A percentile compares a stretch with the other conserved stretches of the same genome.
phyloP scores from a whole-genome alignment of 2,888 invertebrate genomes.

The Xestia c-nigrum region DNA sequence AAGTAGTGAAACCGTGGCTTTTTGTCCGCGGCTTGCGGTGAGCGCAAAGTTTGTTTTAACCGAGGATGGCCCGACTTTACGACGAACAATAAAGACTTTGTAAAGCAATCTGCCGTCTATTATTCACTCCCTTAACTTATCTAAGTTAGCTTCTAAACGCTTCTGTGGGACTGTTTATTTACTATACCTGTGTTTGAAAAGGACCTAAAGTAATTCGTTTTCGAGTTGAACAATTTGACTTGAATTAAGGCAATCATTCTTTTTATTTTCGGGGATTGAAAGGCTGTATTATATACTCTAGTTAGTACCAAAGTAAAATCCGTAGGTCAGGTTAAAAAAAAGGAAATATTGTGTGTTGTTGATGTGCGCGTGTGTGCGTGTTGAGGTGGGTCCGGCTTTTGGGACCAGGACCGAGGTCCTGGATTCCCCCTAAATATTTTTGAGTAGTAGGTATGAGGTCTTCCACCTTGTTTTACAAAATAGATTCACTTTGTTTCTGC shows the following conservation, averaged over 20 bases:
- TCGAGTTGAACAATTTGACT: constrained; percentile 69
- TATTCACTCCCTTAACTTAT: constrained; percentile 75
- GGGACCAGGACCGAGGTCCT: no score
- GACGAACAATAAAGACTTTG: constrained; percentile 75
- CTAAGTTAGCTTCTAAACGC: constrained; percentile 67
- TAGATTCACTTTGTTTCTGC: neutral
- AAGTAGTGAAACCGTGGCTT: constrained; percentile 41
- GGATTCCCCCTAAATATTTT: no score
- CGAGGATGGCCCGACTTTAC: constrained; percentile 67
- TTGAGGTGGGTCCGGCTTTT: no score
- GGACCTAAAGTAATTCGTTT: constrained; percentile 64
- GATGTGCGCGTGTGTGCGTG: constrained; percentile 1
- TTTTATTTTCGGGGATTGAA: constrained; percentile 55
- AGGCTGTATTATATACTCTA: constrained; percentile 48
- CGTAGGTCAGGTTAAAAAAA: no score
- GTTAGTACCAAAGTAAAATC: constrained; percentile 23
- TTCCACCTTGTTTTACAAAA: no score
- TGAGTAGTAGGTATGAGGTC: neutral
- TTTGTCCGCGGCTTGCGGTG: constrained; percentile 56
- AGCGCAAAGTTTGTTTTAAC: constrained; percentile 70
- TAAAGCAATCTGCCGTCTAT: constrained; percentile 76
- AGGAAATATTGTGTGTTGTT: neutral
- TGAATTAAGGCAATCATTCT: constrained; percentile 67
- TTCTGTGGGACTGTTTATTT: constrained; percentile 70
- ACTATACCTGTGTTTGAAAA: constrained; percentile 70